Evolutionary conservation across 2,113 vertebrate genomes (phyloP).

Genomic region (Hippocampus comes): DNA sequence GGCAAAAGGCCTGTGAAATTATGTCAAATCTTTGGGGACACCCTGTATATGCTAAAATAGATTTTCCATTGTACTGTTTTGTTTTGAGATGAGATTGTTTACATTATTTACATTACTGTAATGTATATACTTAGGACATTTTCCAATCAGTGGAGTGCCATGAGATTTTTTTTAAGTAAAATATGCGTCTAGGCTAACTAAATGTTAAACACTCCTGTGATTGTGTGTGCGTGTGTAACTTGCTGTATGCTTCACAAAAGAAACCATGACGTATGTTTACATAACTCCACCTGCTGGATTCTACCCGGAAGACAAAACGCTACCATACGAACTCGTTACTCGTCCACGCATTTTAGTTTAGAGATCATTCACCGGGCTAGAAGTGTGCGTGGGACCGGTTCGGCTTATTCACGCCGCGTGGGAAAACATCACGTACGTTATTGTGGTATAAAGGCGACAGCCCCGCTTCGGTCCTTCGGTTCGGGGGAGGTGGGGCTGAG

Average conservation of each 20-base stretch:
- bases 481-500: neutral
- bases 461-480: constrained; percentile 3
- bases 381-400: neutral
- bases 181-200: neutral
- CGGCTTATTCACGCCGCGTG: neutral
- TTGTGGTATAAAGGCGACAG: constrained; percentile 29
- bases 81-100: no score
- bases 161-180: neutral
- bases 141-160: no score
- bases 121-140: no score
- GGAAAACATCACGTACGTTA: constrained; percentile 55
- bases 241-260: constrained; percentile 32
- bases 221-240: no score
- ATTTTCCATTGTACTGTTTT: neutral
- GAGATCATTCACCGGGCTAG: no score
- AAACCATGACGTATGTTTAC: constrained; percentile 18
- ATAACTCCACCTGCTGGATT: constrained; percentile 61
- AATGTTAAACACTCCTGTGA: neutral
- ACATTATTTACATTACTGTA: no score
- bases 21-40: no score
- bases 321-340: neutral
- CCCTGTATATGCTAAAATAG: neutral
- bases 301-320: constrained; percentile 1
- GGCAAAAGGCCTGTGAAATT: no score
- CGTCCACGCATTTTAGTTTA: neutral